Conservation (phyloP, 2,888 invertebrate species). For the Drosophila anomelani region DNA sequence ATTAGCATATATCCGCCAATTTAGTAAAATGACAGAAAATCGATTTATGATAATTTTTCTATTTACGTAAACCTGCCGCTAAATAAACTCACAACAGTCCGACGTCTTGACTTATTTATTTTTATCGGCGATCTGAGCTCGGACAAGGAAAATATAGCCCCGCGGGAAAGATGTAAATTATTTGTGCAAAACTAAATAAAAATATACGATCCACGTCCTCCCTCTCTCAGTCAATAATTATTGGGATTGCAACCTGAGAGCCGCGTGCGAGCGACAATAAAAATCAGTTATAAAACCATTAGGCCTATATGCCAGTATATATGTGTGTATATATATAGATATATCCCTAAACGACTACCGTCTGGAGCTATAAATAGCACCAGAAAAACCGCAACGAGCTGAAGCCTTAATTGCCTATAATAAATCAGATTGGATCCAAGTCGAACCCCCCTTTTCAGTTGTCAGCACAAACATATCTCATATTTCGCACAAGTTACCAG, state of each 20-base stretch:
- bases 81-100: constrained; percentile 1
- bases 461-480: constrained; percentile 15
- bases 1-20: not conserved
- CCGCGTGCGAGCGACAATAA: constrained; percentile 22
- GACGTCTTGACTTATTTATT: constrained; percentile 1
- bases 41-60: not conserved
- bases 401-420: constrained; percentile 29
- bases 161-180: constrained; percentile 19
- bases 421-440: constrained; percentile 24
- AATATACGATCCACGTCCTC: not conserved
- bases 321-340: not conserved
- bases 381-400: constrained; percentile 16
- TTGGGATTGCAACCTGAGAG: constrained; percentile 32
- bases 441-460: constrained; percentile 4
- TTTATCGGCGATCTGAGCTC: constrained; percentile 8
- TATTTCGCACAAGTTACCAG: constrained; percentile 46
- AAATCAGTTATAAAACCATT: constrained; percentile 43
- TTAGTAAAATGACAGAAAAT: not conserved
- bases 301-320: constrained; percentile 6
- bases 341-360: constrained; percentile 28
- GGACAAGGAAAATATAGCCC: constrained; percentile 13
- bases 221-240: constrained; percentile 22
- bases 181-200: constrained; percentile 5
- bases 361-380: constrained; percentile 39
- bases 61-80: not conserved